These are phyloP conservation scores for rabbit (Oryctolagus cuniculus) DNA, from an alignment of 2,113 vertebrate genomes.

Conservation along the genomic window mOryCun1.1 NC_091434.1:93010001-93010500, in stretches of 20 bases:
- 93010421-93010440: too few relatives aligned
- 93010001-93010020: background rate
- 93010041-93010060: background rate
- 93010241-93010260: background rate
- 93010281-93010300: conserved; percentile 1
- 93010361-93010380: too few relatives aligned
- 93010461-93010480: too few relatives aligned
- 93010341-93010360: too few relatives aligned
- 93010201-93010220: background rate
- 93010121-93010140: background rate
- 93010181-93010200: background rate
- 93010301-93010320: background rate
- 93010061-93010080: background rate
- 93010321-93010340: background rate
- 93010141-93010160: background rate
- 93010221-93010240: background rate
- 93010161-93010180: conserved; percentile 13
- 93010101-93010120: background rate
- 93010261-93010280: background rate
- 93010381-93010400: too few relatives aligned
- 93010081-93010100: background rate
- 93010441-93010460: too few relatives aligned
- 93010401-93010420: too few relatives aligned
- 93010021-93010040: background rate
- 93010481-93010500: too few relatives aligned